Percentiles rank a stretch among this genome's conserved stretches.
These are phyloP conservation scores for Arbacia lixula DNA, from an alignment of 53 echinoderm and acorn worm species.

Conservation along the genomic window DNA sequence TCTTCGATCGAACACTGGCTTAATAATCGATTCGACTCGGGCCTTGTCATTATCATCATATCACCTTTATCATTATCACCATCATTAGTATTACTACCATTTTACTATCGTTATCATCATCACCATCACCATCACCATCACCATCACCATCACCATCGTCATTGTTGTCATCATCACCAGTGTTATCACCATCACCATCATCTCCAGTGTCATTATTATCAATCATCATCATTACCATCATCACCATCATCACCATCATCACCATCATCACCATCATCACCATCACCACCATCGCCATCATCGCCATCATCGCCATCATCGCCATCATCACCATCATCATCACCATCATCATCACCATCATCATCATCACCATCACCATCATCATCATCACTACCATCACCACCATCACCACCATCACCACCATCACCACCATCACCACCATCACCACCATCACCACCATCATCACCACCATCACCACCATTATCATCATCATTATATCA, in stretches of 20 bases:
- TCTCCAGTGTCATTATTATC: neutral
- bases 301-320: neutral
- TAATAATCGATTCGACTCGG: too few relatives aligned
- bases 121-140: neutral
- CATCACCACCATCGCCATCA: too few relatives aligned
- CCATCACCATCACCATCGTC: neutral
- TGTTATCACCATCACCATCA: neutral
- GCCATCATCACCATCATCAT: slow-evolving; percentile 10
- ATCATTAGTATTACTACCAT: neutral
- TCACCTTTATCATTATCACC: too few relatives aligned
- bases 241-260: slow-evolving; percentile 6
- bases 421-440: slow-evolving; percentile 8
- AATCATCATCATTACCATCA: neutral
- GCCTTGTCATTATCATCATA: neutral
- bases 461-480: slow-evolving; percentile 20
- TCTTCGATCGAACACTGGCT: too few relatives aligned
- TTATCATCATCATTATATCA: too few relatives aligned
- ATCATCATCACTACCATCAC: slow-evolving; percentile 10
- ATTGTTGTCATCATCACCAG: neutral
- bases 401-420: neutral
- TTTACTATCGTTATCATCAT: neutral
- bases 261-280: neutral
- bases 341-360: slow-evolving; percentile 13
- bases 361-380: slow-evolving; percentile 16
- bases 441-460: slow-evolving; percentile 8